Percentiles rank a stretch among this genome's conserved stretches.
Evolutionary conservation across 2,888 invertebrate species (phyloP).

Genomic region (Deilephila porcellus): DNA sequence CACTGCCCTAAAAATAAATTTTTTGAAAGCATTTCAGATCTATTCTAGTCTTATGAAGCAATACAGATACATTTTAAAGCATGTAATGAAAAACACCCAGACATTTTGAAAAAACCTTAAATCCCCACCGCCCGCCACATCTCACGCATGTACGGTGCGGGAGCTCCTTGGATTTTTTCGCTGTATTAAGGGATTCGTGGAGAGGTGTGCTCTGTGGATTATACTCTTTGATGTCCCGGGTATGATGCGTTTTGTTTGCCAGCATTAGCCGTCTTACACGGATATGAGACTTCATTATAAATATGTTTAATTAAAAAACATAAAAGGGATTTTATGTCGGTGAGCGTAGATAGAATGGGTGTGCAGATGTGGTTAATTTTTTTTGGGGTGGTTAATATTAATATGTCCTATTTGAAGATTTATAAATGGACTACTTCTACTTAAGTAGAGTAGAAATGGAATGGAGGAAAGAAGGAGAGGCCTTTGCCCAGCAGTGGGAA

Average conservation of each 20-base stretch:
- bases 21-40: no score
- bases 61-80: not conserved
- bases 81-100: not conserved
- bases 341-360: no score
- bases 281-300: slow-evolving; percentile 13
- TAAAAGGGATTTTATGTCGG: not conserved
- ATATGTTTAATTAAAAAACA: not conserved
- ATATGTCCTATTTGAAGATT: no score
- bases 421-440: no score
- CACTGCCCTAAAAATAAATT: no score
- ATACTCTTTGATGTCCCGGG: slow-evolving; percentile 75
- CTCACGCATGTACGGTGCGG: slow-evolving; percentile 48
- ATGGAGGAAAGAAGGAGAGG: no score
- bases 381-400: no score
- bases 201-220: slow-evolving; percentile 81
- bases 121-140: not conserved
- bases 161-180: slow-evolving; percentile 49
- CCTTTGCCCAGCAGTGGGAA: no score
- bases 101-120: not conserved
- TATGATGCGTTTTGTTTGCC: slow-evolving; percentile 75
- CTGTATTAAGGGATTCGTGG: slow-evolving; percentile 72
- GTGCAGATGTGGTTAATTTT: no score
- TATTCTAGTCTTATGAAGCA: not conserved
- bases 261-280: slow-evolving; percentile 30
- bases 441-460: no score